A percentile compares a stretch with the other conserved stretches of the same genome.
Conservation (phyloP, 2,113 vertebrate genomes). For the Hippotragus niger region DNA sequence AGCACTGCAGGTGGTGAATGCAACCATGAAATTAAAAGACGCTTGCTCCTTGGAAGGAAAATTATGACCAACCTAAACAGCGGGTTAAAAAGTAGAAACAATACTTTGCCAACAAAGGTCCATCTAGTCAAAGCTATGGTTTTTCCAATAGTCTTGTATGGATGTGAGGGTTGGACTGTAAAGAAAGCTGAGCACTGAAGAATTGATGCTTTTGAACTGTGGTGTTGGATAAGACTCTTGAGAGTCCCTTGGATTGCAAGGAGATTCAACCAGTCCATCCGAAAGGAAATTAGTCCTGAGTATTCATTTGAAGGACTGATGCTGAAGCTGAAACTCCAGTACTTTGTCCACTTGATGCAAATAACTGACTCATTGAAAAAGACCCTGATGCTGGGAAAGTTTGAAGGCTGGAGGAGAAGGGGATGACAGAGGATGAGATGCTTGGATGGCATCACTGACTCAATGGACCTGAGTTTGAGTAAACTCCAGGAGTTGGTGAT, state of each 20-base stretch:
- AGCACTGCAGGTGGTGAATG: background rate
- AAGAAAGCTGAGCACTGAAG: background rate
- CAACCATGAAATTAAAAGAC: background rate
- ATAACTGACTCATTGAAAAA: background rate
- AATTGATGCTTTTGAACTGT: background rate
- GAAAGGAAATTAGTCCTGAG: background rate
- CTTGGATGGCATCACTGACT: background rate
- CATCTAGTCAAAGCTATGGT: background rate
- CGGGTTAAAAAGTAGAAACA: background rate
- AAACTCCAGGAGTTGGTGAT: background rate
- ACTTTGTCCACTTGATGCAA: background rate
- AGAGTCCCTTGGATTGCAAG: background rate
- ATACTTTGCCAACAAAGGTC: background rate
- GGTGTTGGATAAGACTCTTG: background rate
- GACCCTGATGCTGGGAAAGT: background rate
- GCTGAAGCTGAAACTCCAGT: background rate
- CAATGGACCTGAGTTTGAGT: background rate
- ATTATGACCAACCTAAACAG: background rate
- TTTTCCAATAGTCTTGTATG: background rate
- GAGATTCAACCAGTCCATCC: background rate
- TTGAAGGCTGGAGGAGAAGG: background rate
- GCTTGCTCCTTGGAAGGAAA: background rate
- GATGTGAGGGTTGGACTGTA: background rate
- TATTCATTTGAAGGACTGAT: background rate
- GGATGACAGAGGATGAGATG: background rate